Evolutionary conservation across 2,797 vertebrate species (phyloP), one percentile per base, ranked within the genome.

Genomic region (Eurystomus glaucurus): DNA sequence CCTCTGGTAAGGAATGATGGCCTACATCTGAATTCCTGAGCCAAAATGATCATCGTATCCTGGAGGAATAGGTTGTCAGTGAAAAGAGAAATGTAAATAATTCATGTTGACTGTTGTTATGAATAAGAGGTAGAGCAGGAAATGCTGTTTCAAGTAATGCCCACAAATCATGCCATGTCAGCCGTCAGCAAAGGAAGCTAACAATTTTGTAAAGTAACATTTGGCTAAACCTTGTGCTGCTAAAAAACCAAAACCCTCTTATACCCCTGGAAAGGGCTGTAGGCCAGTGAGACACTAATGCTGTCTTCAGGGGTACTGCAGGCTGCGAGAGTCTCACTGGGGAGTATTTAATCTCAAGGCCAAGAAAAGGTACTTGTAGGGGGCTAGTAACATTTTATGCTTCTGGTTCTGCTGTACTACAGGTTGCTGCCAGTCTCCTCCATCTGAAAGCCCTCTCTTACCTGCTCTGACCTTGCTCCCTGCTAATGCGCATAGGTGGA

Each of bases 21-120:
- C 60, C 52, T 85, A 51, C 64, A 66, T 91, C 43, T 64, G 90
- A 93, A 84, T 74, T 92, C 77, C 68, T 70, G 35, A 94, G 79
- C 14, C 71, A 77, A 75, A 96, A 54, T 37, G 88, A 76, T 75
- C 0, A 0, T 22, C 35, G 31, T 51, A 31, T 90, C 62, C 85
- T 88, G n/a, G 20, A 96, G 74, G 55, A 96, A 87, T 58, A 84
- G 69, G 65, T 72, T 60, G 77, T 52, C 64, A 85, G 31, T 26
- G 64, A 57, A 95, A 91, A 81, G 21, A 45, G 37, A 45, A 55
- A 72, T 8, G 41, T 84, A 88, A 96, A 85, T 76, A 93, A 90
- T 96, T 95, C 9, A 46, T 48, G 29, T 45, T 83, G 54, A 58
- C 37, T 65, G 25, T 46, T 85, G 39, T 37, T 80, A 58, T 17